These are phyloP conservation scores for Amblyraja radiata DNA, from an alignment of 2,797 vertebrate genomes.

Conservation along the genomic window DNA sequence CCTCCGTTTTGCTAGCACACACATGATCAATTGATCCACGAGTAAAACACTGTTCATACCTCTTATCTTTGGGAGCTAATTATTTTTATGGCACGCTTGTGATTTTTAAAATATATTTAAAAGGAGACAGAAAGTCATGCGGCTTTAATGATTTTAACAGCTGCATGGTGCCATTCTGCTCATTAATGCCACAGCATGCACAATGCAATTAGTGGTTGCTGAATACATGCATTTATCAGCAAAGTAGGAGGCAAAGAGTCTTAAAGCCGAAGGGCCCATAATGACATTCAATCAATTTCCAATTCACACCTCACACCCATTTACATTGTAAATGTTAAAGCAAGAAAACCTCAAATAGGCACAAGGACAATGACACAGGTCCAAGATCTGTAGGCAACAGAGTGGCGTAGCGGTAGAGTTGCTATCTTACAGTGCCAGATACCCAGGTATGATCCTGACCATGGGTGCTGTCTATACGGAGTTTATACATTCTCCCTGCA, in stretches of 20 bases:
- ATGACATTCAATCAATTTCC: neutral
- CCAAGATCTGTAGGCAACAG: neutral
- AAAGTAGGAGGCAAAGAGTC: neutral
- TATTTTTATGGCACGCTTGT: conserved; percentile 10
- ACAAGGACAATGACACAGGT: neutral
- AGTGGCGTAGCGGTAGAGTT: too few relatives aligned
- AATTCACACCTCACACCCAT: neutral
- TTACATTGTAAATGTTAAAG: neutral
- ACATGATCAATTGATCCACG: neutral
- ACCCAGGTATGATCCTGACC: too few relatives aligned
- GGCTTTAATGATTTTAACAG: conserved; percentile 24
- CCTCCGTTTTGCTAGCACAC: neutral
- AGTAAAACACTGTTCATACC: neutral
- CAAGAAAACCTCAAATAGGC: neutral
- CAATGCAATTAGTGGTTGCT: neutral
- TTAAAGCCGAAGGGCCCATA: neutral
- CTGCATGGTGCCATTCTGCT: conserved; percentile 24
- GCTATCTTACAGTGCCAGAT: too few relatives aligned
- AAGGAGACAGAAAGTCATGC: neutral
- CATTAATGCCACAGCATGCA: conserved; percentile 21
- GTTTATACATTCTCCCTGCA: too few relatives aligned
- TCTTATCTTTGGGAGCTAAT: conserved; percentile 31
- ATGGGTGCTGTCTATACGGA: too few relatives aligned
- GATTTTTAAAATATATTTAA: neutral
- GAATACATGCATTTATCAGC: conserved; percentile 9